Evolutionary conservation across 2,888 invertebrate genomes (phyloP), one percentile per base, ranked within the genome.

Genomic region (Pyrrhia umbra): DNA sequence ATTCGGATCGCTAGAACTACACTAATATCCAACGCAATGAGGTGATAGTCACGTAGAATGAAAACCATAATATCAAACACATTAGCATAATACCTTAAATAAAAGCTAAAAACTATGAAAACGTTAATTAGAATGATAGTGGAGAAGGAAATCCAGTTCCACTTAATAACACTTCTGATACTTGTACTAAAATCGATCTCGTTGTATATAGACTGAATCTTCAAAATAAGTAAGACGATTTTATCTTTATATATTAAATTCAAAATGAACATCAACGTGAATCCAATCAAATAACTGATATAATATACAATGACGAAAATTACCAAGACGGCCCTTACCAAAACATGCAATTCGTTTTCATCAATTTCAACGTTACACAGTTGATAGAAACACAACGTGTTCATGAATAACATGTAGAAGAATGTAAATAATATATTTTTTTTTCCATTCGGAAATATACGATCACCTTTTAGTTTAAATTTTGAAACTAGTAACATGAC

Each of bases 61-160:
- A 51, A 50, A 6, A 46, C 0, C 9, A 42, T 10, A 10, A 59
- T 6, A 4, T 21, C 20, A 2, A 27, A n/a, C 10, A 9, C 0
- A 9, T 13, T 16, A 4, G 25, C 6, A 5, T 8, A 34, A 1
- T 39, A 10, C 51, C 8, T 8, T 1, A 6, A 6, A 23, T 3
- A 57, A 40, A 37, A 66, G 1, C 13, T 3, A 9, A 15, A 13
- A 1, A 18, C 13, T 0, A 64, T 27, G 0, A 34, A 15, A 8
- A 58, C 27, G n/a, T 49, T 30, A 2, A 46, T 0, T 3, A 23
- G 15, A 4, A 42, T 10, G 4, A 15, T 23, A 16, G 15, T 4
- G 8, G 39, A 15, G 10, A 56, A 13, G 15, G 25, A 40, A 0
- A 68, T 21, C 71, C 63, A 63, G 30, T 71, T 70, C 68, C 52